These are phyloP conservation scores for Holcopasites calliopsidis DNA, from an alignment of 1,140 invertebrate species.

Conservation along the genomic window DNA sequence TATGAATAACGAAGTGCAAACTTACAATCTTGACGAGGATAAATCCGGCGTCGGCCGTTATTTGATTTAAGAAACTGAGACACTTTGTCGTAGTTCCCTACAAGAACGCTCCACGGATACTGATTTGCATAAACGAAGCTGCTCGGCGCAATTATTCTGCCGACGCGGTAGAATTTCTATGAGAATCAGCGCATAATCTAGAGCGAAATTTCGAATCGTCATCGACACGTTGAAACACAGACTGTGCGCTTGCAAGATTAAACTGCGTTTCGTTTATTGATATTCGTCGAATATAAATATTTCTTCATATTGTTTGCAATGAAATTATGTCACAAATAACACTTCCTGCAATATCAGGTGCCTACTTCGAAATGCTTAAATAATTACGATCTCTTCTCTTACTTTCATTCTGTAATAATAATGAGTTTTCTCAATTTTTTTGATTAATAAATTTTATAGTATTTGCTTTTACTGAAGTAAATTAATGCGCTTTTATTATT, in stretches of 20 bases:
- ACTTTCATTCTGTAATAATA: no score
- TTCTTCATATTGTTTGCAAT: no score
- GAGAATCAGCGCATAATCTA: slow-evolving; percentile 38
- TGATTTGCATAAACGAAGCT: slow-evolving; percentile 13
- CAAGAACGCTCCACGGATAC: neutral
- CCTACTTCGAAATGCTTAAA: no score
- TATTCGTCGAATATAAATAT: neutral
- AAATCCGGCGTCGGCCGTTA: neutral
- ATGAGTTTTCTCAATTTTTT: no score
- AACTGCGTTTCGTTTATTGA: neutral
- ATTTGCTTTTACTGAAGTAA: no score
- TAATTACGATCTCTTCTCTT: no score
- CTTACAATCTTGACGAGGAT: neutral
- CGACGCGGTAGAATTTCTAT: slow-evolving; percentile 20
- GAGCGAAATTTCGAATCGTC: slow-evolving; percentile 2
- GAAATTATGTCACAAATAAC: no score
- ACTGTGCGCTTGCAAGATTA: no score
- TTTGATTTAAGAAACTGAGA: neutral
- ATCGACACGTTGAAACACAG: neutral
- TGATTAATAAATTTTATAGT: no score
- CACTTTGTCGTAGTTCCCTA: neutral
- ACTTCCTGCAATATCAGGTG: no score
- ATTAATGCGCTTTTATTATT: no score
- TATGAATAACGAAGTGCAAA: neutral
- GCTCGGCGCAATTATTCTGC: slow-evolving; percentile 15